Percentiles rank a stretch among this genome's conserved stretches.
Evolutionary conservation across 2,113 vertebrate genomes (phyloP).

Genomic region (Podocnemis expansa): DNA sequence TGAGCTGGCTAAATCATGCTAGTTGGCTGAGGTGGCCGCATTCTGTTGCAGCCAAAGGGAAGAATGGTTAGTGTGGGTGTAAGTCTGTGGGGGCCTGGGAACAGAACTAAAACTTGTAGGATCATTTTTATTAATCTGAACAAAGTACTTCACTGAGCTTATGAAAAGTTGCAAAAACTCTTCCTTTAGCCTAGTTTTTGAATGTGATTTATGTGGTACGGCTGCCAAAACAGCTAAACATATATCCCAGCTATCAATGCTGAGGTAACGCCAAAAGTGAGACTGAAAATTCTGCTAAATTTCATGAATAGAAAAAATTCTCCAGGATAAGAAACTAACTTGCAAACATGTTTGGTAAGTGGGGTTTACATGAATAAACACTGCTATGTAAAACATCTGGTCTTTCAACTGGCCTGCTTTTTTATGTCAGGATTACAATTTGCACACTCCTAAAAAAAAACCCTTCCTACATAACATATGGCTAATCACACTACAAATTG

Average conservation of each 20-base stretch:
- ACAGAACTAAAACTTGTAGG: background rate
- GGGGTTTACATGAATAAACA: background rate
- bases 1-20: slow-evolving; percentile 12
- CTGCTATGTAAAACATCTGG: background rate
- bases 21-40: background rate
- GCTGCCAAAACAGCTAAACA: background rate
- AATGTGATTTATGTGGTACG: accelerated
- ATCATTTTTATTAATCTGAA: background rate
- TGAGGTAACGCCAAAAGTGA: background rate
- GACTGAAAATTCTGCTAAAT: background rate
- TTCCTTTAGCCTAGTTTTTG: background rate
- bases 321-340: background rate
- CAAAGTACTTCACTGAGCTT: background rate
- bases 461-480: background rate
- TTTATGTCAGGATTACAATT: background rate
- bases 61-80: background rate
- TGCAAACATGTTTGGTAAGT: background rate
- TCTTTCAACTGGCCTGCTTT: background rate
- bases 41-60: slow-evolving; percentile 15
- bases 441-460: background rate
- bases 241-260: background rate
- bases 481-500: background rate
- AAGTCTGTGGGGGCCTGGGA: background rate
- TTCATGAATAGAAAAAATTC: background rate
- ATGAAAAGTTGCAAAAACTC: background rate